Evolutionary conservation across 2,113 vertebrate genomes (phyloP).

Genomic region (Aptenodytes forsteri): DNA sequence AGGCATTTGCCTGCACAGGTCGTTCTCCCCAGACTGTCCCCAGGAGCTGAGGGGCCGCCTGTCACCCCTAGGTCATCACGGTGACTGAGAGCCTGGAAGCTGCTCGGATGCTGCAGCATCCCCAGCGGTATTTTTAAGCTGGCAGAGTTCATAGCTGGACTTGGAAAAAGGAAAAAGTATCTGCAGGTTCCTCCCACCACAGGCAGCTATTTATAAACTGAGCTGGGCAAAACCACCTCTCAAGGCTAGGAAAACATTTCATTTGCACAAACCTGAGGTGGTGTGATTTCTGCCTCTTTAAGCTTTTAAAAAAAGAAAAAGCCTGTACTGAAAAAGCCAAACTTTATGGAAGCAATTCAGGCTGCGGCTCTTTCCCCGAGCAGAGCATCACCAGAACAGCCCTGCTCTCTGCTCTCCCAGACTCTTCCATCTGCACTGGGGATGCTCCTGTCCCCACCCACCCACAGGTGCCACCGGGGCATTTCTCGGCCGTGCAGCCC

Average conservation of each 20-base stretch:
- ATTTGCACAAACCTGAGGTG: neutral
- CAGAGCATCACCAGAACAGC: neutral
- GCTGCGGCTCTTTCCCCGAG: accelerated
- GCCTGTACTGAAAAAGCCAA: too few species aligned
- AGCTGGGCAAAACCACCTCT: neutral
- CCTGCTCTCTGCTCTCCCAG: neutral
- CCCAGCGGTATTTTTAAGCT: neutral
- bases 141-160: neutral
- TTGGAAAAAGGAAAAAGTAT: neutral
- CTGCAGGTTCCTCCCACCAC: accelerated
- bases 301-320: neutral
- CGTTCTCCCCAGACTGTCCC: neutral
- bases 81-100: neutral
- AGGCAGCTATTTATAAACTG: neutral
- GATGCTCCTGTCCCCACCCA: neutral
- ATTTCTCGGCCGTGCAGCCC: neutral
- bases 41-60: neutral
- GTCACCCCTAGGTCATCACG: neutral
- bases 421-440: accelerated
- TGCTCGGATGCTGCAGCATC: neutral
- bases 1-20: neutral
- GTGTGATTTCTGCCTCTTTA: neutral
- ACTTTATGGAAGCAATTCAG: accelerated
- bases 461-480: neutral
- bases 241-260: neutral